These are phyloP conservation scores for Drosophila santomea DNA, from an alignment of 1,140 invertebrate genomes.

Conservation along the genomic window DNA sequence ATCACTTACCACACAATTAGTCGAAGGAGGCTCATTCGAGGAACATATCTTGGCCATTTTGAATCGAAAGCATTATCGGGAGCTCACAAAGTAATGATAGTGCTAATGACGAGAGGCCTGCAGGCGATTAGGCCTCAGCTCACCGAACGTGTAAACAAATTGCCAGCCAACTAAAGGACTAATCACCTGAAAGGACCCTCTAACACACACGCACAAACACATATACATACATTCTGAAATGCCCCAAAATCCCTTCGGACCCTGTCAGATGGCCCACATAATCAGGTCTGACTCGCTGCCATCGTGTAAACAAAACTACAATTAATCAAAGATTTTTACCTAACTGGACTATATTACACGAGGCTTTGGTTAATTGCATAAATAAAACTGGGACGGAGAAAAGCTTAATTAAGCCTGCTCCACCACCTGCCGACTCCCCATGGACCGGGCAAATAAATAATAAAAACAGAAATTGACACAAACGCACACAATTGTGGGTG, in stretches of 20 bases:
- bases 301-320: conserved; percentile 80
- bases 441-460: conserved; percentile 76
- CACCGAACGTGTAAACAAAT: conserved; percentile 58
- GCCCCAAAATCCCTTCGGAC: conserved; percentile 22
- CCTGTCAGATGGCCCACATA: conserved; percentile 48
- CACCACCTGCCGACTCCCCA: conserved; percentile 51
- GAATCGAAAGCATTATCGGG: conserved; percentile 9
- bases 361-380: conserved; percentile 81
- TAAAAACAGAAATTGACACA: conserved; percentile 80
- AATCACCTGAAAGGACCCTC: conserved; percentile 55
- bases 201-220: conserved; percentile 1
- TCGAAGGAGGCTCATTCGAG: not conserved
- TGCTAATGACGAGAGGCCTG: conserved; percentile 52
- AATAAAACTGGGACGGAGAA: conserved; percentile 60
- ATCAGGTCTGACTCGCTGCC: conserved; percentile 51
- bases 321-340: conserved; percentile 81
- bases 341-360: conserved; percentile 71
- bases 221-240: conserved; percentile 1
- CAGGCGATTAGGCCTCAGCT: conserved; percentile 48
- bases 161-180: conserved; percentile 42
- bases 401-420: conserved; percentile 70
- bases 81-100: conserved; percentile 43
- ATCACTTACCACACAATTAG: conserved; percentile 17
- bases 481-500: conserved; percentile 38
- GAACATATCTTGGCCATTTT: conserved; percentile 8